These are phyloP conservation scores for Bubalus kerabau DNA, from an alignment of 2,113 vertebrate genomes.

Conservation along the genomic window DNA sequence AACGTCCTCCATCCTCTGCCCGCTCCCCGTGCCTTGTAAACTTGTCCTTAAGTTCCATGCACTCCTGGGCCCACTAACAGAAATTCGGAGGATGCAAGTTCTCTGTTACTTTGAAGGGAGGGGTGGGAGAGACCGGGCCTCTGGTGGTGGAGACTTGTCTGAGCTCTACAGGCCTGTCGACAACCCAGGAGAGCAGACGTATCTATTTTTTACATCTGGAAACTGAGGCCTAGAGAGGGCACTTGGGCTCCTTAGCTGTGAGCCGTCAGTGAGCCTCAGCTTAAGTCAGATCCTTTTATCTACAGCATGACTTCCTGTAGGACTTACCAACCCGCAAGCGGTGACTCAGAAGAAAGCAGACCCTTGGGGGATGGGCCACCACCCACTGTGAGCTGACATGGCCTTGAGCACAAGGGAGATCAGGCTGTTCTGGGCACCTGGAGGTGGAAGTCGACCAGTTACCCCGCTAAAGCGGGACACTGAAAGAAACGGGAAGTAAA, in stretches of 20 bases:
- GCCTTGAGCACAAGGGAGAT: too few relatives aligned
- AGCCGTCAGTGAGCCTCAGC: not conserved
- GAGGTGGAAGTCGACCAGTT: not conserved
- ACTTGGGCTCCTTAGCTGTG: not conserved
- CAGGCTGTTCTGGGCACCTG: not conserved
- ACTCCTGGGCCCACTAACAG: not conserved
- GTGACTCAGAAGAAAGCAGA: not conserved
- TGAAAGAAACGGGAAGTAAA: not conserved
- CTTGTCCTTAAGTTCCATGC: not conserved
- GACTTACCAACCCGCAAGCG: fast-evolving
- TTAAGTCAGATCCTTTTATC: not conserved
- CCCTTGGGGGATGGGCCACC: not conserved
- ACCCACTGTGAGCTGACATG: not conserved
- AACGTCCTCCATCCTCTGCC: not conserved
- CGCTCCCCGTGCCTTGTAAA: not conserved
- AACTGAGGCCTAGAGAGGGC: not conserved
- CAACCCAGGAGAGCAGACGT: not conserved
- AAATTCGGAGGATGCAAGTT: not conserved
- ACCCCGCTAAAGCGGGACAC: not conserved
- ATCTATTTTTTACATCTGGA: not conserved
- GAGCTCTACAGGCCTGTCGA: not conserved
- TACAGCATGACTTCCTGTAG: not conserved
- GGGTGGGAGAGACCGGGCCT: not conserved
- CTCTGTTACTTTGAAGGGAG: not conserved
- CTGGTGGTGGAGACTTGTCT: fast-evolving